Conservation (phyloP, 2,113 vertebrate genomes). For the Chlorodrepanis virens region DNA sequence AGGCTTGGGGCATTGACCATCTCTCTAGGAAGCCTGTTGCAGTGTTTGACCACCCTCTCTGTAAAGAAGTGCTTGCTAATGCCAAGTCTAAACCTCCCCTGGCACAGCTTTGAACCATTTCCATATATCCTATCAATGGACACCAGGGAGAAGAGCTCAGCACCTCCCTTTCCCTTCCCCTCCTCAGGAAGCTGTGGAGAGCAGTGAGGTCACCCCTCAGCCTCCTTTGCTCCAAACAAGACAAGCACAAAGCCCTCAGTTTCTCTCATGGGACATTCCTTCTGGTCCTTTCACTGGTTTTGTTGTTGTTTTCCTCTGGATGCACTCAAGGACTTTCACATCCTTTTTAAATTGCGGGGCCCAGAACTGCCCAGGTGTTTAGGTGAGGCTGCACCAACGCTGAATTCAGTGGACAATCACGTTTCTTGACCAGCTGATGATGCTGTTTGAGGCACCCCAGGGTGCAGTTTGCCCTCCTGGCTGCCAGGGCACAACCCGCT, state of each 20-base stretch:
- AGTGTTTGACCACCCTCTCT: not conserved
- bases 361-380: not conserved
- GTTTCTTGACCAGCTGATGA: not conserved
- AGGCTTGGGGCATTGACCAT: fast-evolving
- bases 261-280: not conserved
- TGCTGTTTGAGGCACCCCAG: not conserved
- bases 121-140: fast-evolving
- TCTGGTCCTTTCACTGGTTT: not conserved
- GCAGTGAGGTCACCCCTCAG: not conserved
- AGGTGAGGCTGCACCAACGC: not conserved
- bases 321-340: not conserved
- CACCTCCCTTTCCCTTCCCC: not conserved
- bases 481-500: not conserved
- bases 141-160: not conserved
- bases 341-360: not conserved
- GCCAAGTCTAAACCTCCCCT: not conserved
- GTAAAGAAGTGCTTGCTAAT: not conserved
- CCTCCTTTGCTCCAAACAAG: not conserved
- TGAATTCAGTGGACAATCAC: not conserved
- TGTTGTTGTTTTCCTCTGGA: not conserved
- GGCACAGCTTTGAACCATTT: not conserved
- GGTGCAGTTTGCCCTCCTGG: not conserved
- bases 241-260: not conserved
- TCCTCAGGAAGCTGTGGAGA: not conserved
- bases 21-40: not conserved